phyloP scores from a whole-genome alignment of 2,888 invertebrate genomes.

The Platynereis dumerilii region DNA sequence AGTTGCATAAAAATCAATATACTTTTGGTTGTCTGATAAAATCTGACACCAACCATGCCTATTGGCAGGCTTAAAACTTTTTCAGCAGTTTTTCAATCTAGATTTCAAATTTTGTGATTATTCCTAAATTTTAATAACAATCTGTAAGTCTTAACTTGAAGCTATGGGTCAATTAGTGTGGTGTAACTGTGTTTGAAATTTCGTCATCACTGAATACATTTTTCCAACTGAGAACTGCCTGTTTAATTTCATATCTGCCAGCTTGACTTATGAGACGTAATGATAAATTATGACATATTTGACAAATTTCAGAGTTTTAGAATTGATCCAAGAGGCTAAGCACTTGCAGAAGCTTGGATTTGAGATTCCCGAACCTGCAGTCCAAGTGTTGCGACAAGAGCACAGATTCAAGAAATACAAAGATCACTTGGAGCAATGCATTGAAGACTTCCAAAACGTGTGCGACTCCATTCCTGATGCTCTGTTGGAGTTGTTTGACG shows the following conservation, averaged over 20 bases:
- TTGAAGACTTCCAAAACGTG: conserved; percentile 52
- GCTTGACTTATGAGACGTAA: no score
- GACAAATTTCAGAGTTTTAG: conserved; percentile 60
- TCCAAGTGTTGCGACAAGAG: conserved; percentile 57
- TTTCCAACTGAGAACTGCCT: no score
- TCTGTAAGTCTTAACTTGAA: no score
- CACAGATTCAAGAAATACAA: conserved; percentile 60
- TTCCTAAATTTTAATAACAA: no score
- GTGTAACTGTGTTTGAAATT: background rate
- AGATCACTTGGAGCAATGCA: conserved; percentile 57
- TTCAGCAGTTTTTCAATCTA: no score
- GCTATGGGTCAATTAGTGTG: background rate
- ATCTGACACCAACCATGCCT: no score
- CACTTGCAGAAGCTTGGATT: conserved; percentile 61
- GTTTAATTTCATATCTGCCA: no score
- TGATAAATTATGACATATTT: no score
- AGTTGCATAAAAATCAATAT: conserved; percentile 7
- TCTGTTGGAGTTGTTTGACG: conserved; percentile 51
- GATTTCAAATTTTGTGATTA: no score
- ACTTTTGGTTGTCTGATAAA: no score
- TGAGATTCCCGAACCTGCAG: conserved; percentile 58
- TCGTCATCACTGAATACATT: no score
- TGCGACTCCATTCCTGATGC: conserved; percentile 52
- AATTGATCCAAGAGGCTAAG: conserved; percentile 61
- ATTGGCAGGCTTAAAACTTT: no score